Percentiles rank a stretch among this genome's conserved stretches.
These are phyloP conservation scores for Dasypus novemcinctus DNA, from an alignment of 2,113 vertebrate species.

Conservation along the genomic window DNA sequence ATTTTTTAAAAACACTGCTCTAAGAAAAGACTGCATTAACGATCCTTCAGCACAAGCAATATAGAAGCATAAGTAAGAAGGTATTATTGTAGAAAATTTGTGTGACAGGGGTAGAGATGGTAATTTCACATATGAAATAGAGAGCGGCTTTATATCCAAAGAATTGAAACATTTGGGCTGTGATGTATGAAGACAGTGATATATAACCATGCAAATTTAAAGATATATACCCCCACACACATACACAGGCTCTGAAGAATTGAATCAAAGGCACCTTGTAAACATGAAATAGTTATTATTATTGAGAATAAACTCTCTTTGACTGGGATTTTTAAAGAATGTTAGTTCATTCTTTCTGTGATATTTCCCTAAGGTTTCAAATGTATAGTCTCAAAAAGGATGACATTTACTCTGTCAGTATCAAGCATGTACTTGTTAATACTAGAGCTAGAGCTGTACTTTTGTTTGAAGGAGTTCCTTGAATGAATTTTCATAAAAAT, in stretches of 20 bases:
- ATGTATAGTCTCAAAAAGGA: slow-evolving; percentile 48
- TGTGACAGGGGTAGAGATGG: slow-evolving; percentile 10
- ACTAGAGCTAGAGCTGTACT: neutral
- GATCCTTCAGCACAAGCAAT: slow-evolving; percentile 37
- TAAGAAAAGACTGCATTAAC: slow-evolving; percentile 70
- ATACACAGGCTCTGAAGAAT: slow-evolving; percentile 9
- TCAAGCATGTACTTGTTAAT: neutral
- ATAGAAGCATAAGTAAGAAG: slow-evolving; percentile 29
- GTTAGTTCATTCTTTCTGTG: neutral
- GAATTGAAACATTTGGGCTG: slow-evolving; percentile 45
- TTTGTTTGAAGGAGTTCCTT: slow-evolving; percentile 16
- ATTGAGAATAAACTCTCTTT: slow-evolving; percentile 32
- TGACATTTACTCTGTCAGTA: neutral
- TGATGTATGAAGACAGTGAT: slow-evolving; percentile 41
- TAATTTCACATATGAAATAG: slow-evolving; percentile 66
- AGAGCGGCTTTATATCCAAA: slow-evolving; percentile 54
- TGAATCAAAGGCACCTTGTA: slow-evolving; percentile 53
- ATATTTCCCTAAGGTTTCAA: slow-evolving; percentile 41
- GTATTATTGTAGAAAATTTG: slow-evolving; percentile 47
- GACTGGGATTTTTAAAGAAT: slow-evolving; percentile 40
- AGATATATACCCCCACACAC: neutral
- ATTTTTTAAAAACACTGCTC: slow-evolving; percentile 52
- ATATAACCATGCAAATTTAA: slow-evolving; percentile 53
- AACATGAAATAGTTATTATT: slow-evolving; percentile 47
- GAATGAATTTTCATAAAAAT: slow-evolving; percentile 9